Base-by-base conservation (phyloP, 1,140 invertebrate genomes). In the Capitella teleta region DNA sequence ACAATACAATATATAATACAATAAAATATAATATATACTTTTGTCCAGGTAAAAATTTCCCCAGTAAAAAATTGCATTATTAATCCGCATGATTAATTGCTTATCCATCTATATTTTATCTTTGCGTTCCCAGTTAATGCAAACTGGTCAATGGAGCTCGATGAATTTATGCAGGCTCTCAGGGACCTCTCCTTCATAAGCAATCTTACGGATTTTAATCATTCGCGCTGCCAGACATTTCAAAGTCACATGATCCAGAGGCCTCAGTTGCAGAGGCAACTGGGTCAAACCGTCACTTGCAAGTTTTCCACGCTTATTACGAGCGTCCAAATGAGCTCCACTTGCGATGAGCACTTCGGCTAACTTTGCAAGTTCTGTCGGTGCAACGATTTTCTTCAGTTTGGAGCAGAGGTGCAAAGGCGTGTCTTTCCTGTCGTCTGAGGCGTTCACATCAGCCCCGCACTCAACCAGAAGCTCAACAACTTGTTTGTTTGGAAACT, bases 161-260 rank as follows among this genome's bases (percentile, higher is more conserved):
- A n/a, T n/a, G n/a, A n/a, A n/a, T n/a, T n/a, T n/a, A n/a, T n/a
- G n/a, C n/a, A n/a, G n/a, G n/a, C n/a, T n/a, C n/a, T n/a, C n/a
- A n/a, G 42, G 42, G 5, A 44, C 42, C 25, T 44, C 23, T 10
- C 21, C 42, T 3, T 24, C 23, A 26, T 44, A 44, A 8, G 21
- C 21, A 1, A 44, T 26, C 6, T 28, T 21, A 44, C 25, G 26
- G 2, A 10, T 4, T 26, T n/a, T 21, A 6, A 44, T 21, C 10
- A 44, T n/a, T 6, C 42, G 42, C 6, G 42, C 21, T 10, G 42
- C 42, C 2, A 44, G 25, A 16, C 42, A 44, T 26, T 44, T 44
- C n/a, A 44, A n/a, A 25, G 19, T 44, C 10, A 26, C n/a, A 26
- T 24, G 26, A 19, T 44, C n/a, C 8, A 44, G 18, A 6, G 25